phyloP scores from a whole-genome alignment of 2,888 invertebrate species.

The Drymonia ruficornis region DNA sequence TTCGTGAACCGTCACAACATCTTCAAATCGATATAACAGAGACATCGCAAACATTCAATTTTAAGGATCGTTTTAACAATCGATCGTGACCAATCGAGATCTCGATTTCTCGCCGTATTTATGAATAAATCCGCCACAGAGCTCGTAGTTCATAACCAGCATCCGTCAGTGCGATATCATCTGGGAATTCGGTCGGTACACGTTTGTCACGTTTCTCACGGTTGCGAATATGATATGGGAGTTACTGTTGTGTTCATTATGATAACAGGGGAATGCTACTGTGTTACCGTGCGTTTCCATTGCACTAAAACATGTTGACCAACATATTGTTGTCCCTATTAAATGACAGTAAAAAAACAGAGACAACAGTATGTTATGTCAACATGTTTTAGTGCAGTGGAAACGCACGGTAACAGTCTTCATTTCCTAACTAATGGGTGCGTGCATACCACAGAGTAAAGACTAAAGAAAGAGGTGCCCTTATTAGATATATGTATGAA shows the following conservation, averaged over 20 bases:
- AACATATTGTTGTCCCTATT: too few relatives aligned
- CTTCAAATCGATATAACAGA: background rate
- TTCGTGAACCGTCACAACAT: too few relatives aligned
- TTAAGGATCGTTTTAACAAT: constrained; percentile 49
- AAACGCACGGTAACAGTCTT: too few relatives aligned
- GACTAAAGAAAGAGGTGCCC: too few relatives aligned
- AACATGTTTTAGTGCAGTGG: too few relatives aligned
- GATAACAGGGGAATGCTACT: background rate
- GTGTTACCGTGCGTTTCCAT: background rate
- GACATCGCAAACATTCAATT: constrained; percentile 39
- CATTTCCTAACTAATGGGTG: too few relatives aligned
- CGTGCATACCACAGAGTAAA: too few relatives aligned
- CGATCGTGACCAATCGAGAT: constrained; percentile 66
- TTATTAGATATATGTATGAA: too few relatives aligned
- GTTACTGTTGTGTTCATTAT: background rate
- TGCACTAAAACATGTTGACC: too few relatives aligned
- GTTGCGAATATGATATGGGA: constrained; percentile 8
- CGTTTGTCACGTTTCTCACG: constrained; percentile 43
- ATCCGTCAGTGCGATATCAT: constrained; percentile 37
- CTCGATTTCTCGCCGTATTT: constrained; percentile 59
- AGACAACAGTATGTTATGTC: too few relatives aligned
- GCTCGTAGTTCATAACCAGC: constrained; percentile 52
- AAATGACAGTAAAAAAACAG: too few relatives aligned
- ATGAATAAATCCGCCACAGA: constrained; percentile 65
- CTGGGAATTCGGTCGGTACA: constrained; percentile 41